Percentiles rank a stretch among this genome's conserved stretches.
These are phyloP conservation scores for Semotilus atromaculatus DNA, from an alignment of 2,797 vertebrate genomes.

Conservation along the genomic window DNA sequence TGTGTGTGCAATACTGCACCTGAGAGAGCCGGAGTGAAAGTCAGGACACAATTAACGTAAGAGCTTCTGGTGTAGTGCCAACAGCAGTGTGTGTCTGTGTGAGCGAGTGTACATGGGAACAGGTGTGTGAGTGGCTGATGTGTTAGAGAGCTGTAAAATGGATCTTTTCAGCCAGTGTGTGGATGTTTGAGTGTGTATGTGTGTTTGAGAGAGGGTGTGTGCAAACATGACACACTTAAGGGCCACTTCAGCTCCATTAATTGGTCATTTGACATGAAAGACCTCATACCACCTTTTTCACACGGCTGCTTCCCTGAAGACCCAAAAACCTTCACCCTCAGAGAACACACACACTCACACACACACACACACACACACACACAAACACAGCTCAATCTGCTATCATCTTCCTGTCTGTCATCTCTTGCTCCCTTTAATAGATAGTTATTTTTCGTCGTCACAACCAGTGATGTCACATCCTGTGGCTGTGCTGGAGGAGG, in stretches of 20 bases:
- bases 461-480: constrained; percentile 22
- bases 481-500: neutral
- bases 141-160: constrained; percentile 46
- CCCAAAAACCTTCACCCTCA: constrained; percentile 48
- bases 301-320: constrained; percentile 32
- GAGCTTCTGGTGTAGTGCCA: constrained; percentile 53
- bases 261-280: constrained; percentile 60
- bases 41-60: constrained; percentile 55
- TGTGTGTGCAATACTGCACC: constrained; percentile 44
- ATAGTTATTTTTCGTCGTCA: neutral
- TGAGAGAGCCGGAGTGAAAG: constrained; percentile 50
- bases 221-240: constrained; percentile 55
- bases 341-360: constrained; percentile 32
- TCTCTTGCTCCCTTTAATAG: neutral
- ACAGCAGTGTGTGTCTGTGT: constrained; percentile 26
- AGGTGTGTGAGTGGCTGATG: constrained; percentile 62
- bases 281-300: constrained; percentile 53
- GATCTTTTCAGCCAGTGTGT: constrained; percentile 53
- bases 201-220: constrained; percentile 31
- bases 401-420: constrained; percentile 4
- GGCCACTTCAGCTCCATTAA: constrained; percentile 62
- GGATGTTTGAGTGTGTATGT: constrained; percentile 11
- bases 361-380: constrained; percentile 43
- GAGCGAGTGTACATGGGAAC: constrained; percentile 50
- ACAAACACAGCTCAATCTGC: constrained; percentile 32